Base-by-base conservation (phyloP, 1,140 invertebrate genomes). In the Cephus cinctus region DNA sequence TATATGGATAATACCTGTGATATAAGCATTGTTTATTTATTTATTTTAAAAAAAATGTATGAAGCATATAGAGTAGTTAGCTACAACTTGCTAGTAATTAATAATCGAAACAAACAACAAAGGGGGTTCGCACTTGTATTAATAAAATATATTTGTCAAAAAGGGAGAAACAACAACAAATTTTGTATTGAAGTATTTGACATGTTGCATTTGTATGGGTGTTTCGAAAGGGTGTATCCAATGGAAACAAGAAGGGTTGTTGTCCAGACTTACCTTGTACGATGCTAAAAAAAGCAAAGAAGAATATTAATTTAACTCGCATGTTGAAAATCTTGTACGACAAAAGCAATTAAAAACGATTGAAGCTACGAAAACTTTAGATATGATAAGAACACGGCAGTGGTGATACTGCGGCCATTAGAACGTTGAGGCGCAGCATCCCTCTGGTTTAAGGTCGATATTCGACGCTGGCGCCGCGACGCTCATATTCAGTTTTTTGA, bases 1-100 rank as follows among this genome's bases (percentile, higher is more conserved):
- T 58, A 73, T 46, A 55, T 72, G 61, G 57, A 69, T 67, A 74
- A 51, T 12, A 49, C 60, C 69, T 68, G 22, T 50, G 60, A 62
- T 34, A 32, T 20, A 48, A 42, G 30, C n/a, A 3, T 38, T 31
- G 39, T 50, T 41, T 42, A 30, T n/a, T n/a, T n/a, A n/a, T n/a
- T n/a, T n/a, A n/a, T n/a, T n/a, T n/a, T n/a, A n/a, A n/a, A n/a
- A n/a, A n/a, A n/a, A n/a, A n/a, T n/a, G n/a, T n/a, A n/a, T n/a
- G n/a, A n/a, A n/a, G n/a, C n/a, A n/a, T n/a, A n/a, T n/a, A n/a
- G n/a, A n/a, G n/a, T n/a, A n/a, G n/a, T n/a, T n/a, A n/a, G n/a
- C n/a, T n/a, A n/a, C n/a, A n/a, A n/a, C n/a, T n/a, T n/a, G n/a
- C n/a, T n/a, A n/a, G n/a, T n/a, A n/a, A n/a, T n/a, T n/a, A n/a